Base-by-base conservation (phyloP, 2,888 invertebrate genomes). In the Timema podura region DNA sequence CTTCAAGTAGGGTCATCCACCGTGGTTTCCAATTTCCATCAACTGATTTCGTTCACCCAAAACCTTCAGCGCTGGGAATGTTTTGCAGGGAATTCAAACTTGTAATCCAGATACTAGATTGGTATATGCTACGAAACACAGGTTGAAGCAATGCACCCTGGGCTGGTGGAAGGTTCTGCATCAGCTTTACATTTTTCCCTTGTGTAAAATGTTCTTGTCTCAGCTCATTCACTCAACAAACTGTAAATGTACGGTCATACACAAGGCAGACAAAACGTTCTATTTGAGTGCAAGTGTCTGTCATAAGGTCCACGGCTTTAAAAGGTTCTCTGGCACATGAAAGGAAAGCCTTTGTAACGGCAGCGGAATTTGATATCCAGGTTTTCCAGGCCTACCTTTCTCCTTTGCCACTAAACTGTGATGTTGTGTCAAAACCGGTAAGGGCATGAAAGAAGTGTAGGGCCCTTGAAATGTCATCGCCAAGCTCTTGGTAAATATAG, bases 261-360 rank as follows among this genome's bases (percentile, higher is more conserved):
- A 54, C 5, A 13, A 54, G 54, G n/a, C 54, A 54, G n/a, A 54
- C 54, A 54, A 54, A 54, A 54, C 54, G 13, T 54, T 54, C 10
- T 11, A 54, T 54, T 54, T 54, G 15, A 54, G 54, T 16, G 16
- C 3, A 54, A 54, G 9, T 54, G 54, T 11, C 6, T 54, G 54
- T 10, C 13, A 16, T 54, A 5, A 7, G 5, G 13, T 54, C 54
- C n/a, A 54, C 7, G 7, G 7, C 16, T 54, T 54, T 13, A 30
- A 30, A 30, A 30, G 1, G 30, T 8, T 13, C 54, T 5, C 16
- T 54, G 6, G 54, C 54, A 54, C 54, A 54, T 7, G 54, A 54
- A 54, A 54, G 54, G 16, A 54, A 11, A 15, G 6, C 54, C 10
- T 54, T 54, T 54, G 54, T 54, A 54, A 13, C 54, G 6, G 54